Base-by-base conservation (phyloP, 2,113 vertebrate genomes). In the Urocolius indicus region DNA sequence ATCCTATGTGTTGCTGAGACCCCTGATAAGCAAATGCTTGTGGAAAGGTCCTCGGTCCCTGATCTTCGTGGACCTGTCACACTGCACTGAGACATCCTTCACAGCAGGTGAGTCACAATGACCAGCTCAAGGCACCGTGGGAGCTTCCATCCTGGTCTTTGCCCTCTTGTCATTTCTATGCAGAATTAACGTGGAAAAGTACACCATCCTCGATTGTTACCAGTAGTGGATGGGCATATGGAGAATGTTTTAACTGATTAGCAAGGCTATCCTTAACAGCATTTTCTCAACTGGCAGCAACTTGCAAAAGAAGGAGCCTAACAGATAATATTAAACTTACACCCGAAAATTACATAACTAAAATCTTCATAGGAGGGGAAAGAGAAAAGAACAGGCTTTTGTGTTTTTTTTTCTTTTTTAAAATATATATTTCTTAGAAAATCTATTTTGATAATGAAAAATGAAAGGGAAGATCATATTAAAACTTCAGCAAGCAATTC, bases 221-320 rank as follows among this genome's bases (percentile, higher is more conserved):
- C 10, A 21, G 55, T 32, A 85, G n/a, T 1, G 23, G 34, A 67
- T 51, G 43, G 55, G 26, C 26, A 38, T 67, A 67, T 21, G 61
- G 34, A 67, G 59, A 77, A 41, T 18, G 52, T 77, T 76, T 43
- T 36, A 67, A 52, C 68, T 78, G 41, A 62, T 67, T 74, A 36
- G 30, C 32, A 93, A 67, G 48, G 59, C 57, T 93, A 46, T 30
- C 62, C 77, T 84, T 57, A 75, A 59, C 13, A 32, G 43, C 34
- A 30, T 75, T 90, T 90, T 38, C 83, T 83, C 59, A 59, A n/a
- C 69, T 85, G 63, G 38, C 76, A 94, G 57, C 22, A 86, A 82
- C n/a, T 59, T 91, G 36, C 30, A 65, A 66, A 67, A 87, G 34
- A 92, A 81, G 61, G 29, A 92, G 26, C 36, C 2, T 11, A 85